phyloP scores from a whole-genome alignment of 2,113 vertebrate genomes.

The Oreochromis tanganicae region DNA sequence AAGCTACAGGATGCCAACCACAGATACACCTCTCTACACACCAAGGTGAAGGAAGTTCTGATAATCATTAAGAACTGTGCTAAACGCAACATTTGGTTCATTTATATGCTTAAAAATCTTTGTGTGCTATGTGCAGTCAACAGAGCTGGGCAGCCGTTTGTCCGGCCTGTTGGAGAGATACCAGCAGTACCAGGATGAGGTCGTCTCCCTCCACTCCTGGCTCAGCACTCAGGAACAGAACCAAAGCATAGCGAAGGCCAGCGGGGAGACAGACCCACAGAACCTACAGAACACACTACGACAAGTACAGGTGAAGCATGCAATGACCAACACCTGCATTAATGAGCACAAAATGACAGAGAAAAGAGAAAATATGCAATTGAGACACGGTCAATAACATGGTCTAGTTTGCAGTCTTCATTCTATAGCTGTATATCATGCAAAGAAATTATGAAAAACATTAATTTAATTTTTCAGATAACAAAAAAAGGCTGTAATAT shows the following conservation, averaged over 20 bases:
- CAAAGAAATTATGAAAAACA: rapidly evolving
- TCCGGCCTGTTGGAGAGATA: constrained; percentile 80
- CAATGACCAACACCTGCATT: not conserved
- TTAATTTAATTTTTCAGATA: rapidly evolving
- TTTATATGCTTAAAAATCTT: not conserved
- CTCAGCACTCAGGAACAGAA: constrained; percentile 78
- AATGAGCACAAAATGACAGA: not conserved
- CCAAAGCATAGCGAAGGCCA: constrained; percentile 70
- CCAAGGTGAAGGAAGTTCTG: constrained; percentile 72
- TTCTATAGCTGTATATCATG: not conserved
- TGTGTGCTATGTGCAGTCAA: constrained; percentile 70
- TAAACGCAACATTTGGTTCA: rapidly evolving
- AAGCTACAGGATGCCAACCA: constrained; percentile 83
- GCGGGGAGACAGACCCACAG: constrained; percentile 78
- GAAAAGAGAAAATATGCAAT: rapidly evolving
- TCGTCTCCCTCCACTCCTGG: constrained; percentile 81
- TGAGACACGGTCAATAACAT: rapidly evolving
- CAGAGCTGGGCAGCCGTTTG: constrained; percentile 81
- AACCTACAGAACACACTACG: constrained; percentile 80
- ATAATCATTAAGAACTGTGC: not conserved
- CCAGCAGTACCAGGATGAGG: constrained; percentile 89
- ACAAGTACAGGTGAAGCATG: constrained; percentile 77
- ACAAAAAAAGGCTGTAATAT: rapidly evolving
- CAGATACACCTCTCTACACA: constrained; percentile 83
- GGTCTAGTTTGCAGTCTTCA: rapidly evolving